Evolutionary conservation across 2,797 vertebrate species (phyloP), one percentile per base, ranked within the genome.

Genomic region (Gastrophryne carolinensis): DNA sequence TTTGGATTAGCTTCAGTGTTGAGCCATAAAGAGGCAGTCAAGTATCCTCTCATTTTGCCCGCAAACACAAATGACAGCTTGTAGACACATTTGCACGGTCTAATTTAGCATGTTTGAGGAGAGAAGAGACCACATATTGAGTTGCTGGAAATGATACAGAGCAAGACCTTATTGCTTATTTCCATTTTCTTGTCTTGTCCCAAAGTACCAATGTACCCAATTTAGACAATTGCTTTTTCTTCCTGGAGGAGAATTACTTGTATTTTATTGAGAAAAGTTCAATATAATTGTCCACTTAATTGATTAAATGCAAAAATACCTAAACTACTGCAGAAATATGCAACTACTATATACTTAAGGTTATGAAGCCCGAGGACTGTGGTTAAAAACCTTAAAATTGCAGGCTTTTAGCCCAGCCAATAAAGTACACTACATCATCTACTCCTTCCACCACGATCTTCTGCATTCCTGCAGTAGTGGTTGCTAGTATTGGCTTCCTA

Each of bases 181-280:
- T 63, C 60, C 34, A 73, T 73, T 73, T 73, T 61, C 60, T 37
- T 1, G 7, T 30, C 19, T 32, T 52, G 57, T 72, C 57, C 69
- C 57, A 62, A 62, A 39, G 72, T 73, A 63, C 58, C 49, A 54
- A 73, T 73, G 58, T 73, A 63, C 58, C 70, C 72, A 65, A 73
- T 73, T 73, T 73, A 63, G 58, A 26, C 19, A 41, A 63, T 73
- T 73, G 70, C 62, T 73, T 73, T 64, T 71, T 73, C 63, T 62
- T 30, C 58, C 24, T 71, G 24, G 53, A 29, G 70, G 15, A 53
- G 58, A 63, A 64, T 63, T 37, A 73, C 13, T 63, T 17, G 6
- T 32, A 49, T 73, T 63, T 73, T 63, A 54, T 73, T 63, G 70
- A 52, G 70, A 60, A 73, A 63, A 73, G 72, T 73, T 65, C 72